Percentiles rank a stretch among this genome's conserved stretches.
These are phyloP conservation scores for Psittacula cyanocephala DNA, from an alignment of 2,113 vertebrate species.

Conservation along the genomic window DNA sequence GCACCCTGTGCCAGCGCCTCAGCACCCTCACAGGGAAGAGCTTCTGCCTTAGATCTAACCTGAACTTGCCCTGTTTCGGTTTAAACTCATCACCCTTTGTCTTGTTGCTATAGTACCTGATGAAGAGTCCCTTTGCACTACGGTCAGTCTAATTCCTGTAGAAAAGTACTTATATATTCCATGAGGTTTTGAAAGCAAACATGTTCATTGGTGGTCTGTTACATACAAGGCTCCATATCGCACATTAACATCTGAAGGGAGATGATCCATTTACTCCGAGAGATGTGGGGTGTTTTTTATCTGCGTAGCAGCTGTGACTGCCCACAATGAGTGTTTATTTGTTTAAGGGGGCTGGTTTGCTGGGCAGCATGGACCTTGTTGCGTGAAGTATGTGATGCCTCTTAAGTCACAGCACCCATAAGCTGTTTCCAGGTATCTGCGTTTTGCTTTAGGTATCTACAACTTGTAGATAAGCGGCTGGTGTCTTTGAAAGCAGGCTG, in stretches of 20 bases:
- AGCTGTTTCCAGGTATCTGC: not conserved
- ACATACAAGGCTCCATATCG: not conserved
- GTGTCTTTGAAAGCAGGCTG: slow-evolving; percentile 27
- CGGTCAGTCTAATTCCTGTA: not conserved
- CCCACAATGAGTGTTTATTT: not conserved
- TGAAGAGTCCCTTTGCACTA: not conserved
- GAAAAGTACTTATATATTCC: not conserved
- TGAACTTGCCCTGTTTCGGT: not conserved
- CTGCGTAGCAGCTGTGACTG: not conserved
- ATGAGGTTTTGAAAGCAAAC: not conserved
- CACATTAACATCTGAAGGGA: not conserved
- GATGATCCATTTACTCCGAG: not conserved
- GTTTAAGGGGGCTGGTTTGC: not conserved
- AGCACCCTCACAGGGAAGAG: not conserved
- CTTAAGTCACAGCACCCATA: not conserved
- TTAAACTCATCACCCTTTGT: not conserved
- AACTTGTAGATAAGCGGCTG: slow-evolving; percentile 6
- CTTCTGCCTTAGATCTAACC: not conserved
- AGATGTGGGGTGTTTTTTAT: not conserved
- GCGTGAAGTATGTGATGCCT: not conserved
- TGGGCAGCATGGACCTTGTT: not conserved
- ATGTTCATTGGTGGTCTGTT: not conserved
- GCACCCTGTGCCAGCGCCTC: not conserved
- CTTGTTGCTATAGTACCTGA: not conserved
- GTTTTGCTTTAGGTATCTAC: not conserved